phyloP scores from a whole-genome alignment of 2,888 invertebrate species.

The Dryococelus australis region DNA sequence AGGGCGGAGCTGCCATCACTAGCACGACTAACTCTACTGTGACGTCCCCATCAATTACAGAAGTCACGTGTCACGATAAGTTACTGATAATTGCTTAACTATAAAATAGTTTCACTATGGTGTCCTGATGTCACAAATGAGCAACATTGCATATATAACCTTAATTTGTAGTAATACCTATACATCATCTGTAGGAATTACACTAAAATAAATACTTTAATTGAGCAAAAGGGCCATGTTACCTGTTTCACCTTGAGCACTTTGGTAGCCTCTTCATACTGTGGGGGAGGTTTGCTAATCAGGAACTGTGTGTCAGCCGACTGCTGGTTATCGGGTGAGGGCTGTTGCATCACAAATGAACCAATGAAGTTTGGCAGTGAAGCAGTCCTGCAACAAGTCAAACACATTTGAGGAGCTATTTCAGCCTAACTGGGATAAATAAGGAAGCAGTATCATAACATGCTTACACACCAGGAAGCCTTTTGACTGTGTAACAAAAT shows the following conservation, averaged over 20 bases:
- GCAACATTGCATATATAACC: too few species aligned
- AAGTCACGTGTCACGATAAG: background rate
- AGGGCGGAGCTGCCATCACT: too few species aligned
- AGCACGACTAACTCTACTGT: too few species aligned
- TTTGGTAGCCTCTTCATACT: slow-evolving; percentile 76
- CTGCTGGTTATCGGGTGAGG: slow-evolving; percentile 22
- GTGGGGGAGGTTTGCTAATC: slow-evolving; percentile 64
- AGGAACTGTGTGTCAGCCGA: slow-evolving; percentile 49
- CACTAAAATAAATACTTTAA: too few species aligned
- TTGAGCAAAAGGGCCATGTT: background rate
- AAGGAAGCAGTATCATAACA: background rate
- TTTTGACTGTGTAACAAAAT: too few species aligned
- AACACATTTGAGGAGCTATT: too few species aligned
- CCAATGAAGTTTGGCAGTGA: slow-evolving; percentile 69
- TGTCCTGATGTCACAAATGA: too few species aligned
- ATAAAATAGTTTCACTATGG: background rate
- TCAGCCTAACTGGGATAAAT: slow-evolving; percentile 2
- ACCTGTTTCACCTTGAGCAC: slow-evolving; percentile 60
- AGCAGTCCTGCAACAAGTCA: slow-evolving; percentile 55
- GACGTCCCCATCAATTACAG: too few species aligned
- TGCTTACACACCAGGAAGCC: too few species aligned
- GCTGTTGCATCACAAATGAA: slow-evolving; percentile 48
- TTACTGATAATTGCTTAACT: background rate
- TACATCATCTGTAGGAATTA: too few species aligned
- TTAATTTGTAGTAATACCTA: too few species aligned